Evolutionary conservation across 2,888 invertebrate species (phyloP).

Genomic region (Papilio protenor): DNA sequence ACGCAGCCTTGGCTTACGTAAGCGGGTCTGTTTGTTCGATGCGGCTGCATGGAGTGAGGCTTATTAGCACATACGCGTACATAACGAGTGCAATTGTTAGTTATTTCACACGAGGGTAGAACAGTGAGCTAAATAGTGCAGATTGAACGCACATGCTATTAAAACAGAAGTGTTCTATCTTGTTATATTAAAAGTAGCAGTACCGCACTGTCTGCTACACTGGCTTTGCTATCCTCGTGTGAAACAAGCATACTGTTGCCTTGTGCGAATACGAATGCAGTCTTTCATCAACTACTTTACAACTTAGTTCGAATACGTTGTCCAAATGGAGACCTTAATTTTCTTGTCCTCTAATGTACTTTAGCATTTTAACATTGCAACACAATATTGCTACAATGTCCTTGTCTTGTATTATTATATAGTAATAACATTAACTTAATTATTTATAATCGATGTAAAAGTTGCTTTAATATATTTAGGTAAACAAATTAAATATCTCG

Average conservation of each 20-base stretch:
- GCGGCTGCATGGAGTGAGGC: not conserved
- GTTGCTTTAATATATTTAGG: not conserved
- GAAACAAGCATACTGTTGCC: not conserved
- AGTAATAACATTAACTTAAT: not conserved
- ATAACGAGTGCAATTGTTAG: not conserved
- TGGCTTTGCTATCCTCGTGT: not conserved
- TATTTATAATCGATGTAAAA: not conserved
- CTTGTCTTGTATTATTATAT: not conserved
- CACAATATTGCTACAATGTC: not conserved
- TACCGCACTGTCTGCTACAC: not conserved
- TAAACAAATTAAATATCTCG: not conserved
- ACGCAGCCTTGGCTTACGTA: conserved; percentile 31
- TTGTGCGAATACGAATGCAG: not conserved
- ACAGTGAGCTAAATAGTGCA: not conserved
- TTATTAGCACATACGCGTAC: conserved; percentile 12
- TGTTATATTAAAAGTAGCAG: not conserved
- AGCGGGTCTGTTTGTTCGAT: conserved; percentile 25
- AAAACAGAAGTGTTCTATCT: not conserved
- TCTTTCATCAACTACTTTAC: not conserved
- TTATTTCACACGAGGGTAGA: not conserved
- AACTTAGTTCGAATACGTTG: not conserved
- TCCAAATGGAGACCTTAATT: not conserved
- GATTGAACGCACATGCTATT: not conserved
- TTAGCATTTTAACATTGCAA: not conserved
- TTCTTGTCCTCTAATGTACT: not conserved